phyloP scores from a whole-genome alignment of 2,113 vertebrate species.

The Podarcis cretensis region DNA sequence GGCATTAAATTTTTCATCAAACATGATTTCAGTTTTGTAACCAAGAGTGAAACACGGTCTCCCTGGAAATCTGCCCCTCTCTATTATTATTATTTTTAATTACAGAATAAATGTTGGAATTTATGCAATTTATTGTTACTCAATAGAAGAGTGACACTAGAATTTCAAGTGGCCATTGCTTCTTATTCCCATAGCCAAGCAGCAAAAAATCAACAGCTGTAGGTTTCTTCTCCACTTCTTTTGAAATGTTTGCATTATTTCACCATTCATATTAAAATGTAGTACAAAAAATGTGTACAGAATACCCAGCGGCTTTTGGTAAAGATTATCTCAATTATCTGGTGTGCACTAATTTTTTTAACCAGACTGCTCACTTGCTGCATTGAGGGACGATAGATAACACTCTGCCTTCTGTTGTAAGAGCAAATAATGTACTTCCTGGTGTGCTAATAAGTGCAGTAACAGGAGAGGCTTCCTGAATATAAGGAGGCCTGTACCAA shows the following conservation, averaged over 20 bases:
- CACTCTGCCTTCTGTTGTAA: neutral
- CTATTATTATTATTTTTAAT: neutral
- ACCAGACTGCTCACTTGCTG: neutral
- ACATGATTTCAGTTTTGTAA: constrained; percentile 34
- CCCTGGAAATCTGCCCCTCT: constrained; percentile 4
- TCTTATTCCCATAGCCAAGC: neutral
- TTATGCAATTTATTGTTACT: neutral
- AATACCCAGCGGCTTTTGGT: neutral
- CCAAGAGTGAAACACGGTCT: neutral
- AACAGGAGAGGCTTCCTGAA: neutral
- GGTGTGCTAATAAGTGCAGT: constrained; percentile 18
- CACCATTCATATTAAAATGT: constrained; percentile 24
- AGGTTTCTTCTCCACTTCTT: neutral
- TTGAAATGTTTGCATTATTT: constrained; percentile 24
- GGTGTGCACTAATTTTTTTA: constrained; percentile 17
- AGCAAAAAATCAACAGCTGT: neutral
- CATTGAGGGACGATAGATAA: neutral
- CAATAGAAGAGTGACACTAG: neutral
- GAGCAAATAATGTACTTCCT: neutral
- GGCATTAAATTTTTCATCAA: neutral
- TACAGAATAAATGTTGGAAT: neutral
- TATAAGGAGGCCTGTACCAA: neutral
- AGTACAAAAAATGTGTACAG: neutral
- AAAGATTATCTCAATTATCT: constrained; percentile 24
- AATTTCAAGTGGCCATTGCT: constrained; percentile 12